Conservation (phyloP, 2,888 invertebrate species). For the Diachrysia chrysitis region DNA sequence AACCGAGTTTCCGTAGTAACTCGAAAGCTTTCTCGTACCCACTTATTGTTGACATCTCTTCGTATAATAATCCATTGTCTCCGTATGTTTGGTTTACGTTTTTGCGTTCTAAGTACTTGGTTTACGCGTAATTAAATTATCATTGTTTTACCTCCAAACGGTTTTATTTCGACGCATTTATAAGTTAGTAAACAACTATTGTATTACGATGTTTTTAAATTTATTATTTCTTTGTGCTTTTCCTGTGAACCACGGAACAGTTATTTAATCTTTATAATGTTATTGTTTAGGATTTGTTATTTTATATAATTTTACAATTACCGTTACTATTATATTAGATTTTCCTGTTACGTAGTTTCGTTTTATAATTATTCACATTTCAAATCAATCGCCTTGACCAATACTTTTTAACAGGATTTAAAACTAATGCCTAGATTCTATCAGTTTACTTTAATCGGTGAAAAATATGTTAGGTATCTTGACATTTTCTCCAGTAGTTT, state of each 20-base stretch:
- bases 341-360: background rate
- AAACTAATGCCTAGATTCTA: no score
- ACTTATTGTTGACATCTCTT: constrained; percentile 50
- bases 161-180: constrained; percentile 45
- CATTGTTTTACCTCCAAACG: constrained; percentile 52
- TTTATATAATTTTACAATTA: background rate
- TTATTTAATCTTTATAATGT: constrained; percentile 3
- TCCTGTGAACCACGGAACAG: background rate
- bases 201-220: constrained; percentile 21
- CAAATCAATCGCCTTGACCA: no score
- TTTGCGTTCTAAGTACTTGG: constrained; percentile 54
- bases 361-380: background rate
- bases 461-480: no score
- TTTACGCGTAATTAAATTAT: constrained; percentile 54
- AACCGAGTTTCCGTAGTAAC: constrained; percentile 42
- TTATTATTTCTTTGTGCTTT: constrained; percentile 26
- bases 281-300: background rate
- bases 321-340: background rate
- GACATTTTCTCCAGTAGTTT: no score
- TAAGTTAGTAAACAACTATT: constrained; percentile 39
- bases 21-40: constrained; percentile 46
- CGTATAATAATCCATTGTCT: constrained; percentile 72
- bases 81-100: constrained; percentile 60
- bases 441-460: no score
- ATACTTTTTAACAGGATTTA: no score